phyloP scores from a whole-genome alignment of 2,113 vertebrate species.

The Myodes glareolus region DNA sequence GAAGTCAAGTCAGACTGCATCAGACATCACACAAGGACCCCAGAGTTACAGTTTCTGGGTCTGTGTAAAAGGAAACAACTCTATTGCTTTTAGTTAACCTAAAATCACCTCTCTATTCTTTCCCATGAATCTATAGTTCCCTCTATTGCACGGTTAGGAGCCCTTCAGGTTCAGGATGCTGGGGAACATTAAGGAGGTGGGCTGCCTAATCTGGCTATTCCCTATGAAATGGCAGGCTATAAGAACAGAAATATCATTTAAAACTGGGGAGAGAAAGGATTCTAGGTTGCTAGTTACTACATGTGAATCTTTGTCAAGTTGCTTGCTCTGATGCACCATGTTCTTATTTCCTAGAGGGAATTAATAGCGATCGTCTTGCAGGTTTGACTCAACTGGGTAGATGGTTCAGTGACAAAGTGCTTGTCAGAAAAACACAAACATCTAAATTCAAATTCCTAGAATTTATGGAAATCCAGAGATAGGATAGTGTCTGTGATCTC shows the following conservation, averaged over 20 bases:
- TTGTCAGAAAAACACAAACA: not conserved
- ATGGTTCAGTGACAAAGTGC: not conserved
- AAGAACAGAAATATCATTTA: not conserved
- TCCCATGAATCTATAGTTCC: not conserved
- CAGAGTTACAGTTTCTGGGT: conserved; percentile 3
- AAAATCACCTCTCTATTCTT: not conserved
- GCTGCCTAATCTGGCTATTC: not conserved
- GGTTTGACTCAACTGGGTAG: not conserved
- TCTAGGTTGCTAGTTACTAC: not conserved
- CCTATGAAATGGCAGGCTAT: not conserved
- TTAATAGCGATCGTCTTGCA: not conserved
- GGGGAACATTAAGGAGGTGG: not conserved
- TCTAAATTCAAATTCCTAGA: not conserved
- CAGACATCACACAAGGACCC: not conserved
- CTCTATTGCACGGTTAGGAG: not conserved
- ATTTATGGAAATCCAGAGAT: not conserved
- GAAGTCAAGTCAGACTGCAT: not conserved
- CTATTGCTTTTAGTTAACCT: not conserved
- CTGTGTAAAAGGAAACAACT: not conserved
- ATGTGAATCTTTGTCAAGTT: not conserved
- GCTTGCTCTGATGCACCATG: not conserved
- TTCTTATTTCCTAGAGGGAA: conserved; percentile 12
- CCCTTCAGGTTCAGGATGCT: not conserved
- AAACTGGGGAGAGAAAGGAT: not conserved
- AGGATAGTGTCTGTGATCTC: not conserved